Evolutionary conservation across 1,140 invertebrate genomes (phyloP), one percentile per base, ranked within the genome.

Genomic region (Magallana angulata): DNA sequence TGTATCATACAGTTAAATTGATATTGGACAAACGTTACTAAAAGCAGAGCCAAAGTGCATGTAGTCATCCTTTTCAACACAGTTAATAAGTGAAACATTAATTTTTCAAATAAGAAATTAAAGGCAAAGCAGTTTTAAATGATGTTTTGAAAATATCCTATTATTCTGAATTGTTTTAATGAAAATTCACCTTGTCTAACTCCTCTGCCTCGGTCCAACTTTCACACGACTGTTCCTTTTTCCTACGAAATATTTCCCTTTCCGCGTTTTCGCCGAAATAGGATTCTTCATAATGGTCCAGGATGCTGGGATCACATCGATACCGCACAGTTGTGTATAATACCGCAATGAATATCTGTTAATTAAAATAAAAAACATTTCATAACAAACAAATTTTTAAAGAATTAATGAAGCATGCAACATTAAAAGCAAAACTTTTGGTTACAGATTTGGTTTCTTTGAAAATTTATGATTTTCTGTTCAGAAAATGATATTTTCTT

Each of bases 261-360:
- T 91, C 88, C 6, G 91, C 87, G 85, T 90, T 91, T 90, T 91
- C 90, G 9, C 90, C 90, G 76, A 89, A 89, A 4, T 68, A 60
- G 7, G 85, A 60, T 8, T 93, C 91, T 30, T 91, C 92, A 83
- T 91, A 88, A 85, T 93, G 92, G 84, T 94, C 92, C 62, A 94
- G 89, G 24, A 92, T 92, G 4, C 89, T 85, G 5, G 93, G 91
- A 88, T 94, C 92, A 58, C 92, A 92, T 8, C 91, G 91, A 80
- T 94, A 93, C 7, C 80, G 84, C 1, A 93, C 36, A 2, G 93
- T 92, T 57, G 91, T 91, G 64, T 91, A 91, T 9, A 94, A 30
- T 3, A 93, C 90, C 0, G 90, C 89, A 36, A 92, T 16, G 3
- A 94, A 59, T 71, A 94, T 93, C 93, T 94, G 90, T 8, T 90